Evolutionary conservation across 1,140 invertebrate genomes (phyloP), one percentile per base, ranked within the genome.

Genomic region (Brachionus paranguensis): DNA sequence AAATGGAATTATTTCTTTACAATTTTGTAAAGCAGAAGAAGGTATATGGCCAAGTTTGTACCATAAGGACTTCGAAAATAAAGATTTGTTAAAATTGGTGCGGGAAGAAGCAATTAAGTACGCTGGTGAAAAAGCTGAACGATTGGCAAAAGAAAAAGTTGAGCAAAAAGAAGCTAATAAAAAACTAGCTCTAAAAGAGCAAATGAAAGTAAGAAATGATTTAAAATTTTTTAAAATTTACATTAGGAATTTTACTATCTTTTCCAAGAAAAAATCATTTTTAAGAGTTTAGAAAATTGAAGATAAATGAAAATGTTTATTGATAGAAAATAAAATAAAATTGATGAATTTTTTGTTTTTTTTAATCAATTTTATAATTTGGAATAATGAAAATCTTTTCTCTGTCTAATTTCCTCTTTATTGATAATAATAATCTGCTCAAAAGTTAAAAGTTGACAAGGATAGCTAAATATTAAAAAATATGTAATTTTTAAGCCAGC

Each of bases 181-280:
- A 84, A 85, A 86, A 83, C 85, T 86, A 29, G 86, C 86, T 55
- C 78, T 89, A 2, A 86, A 87, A 74, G 85, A 88, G 85, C 87
- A 87, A 60, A 88, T 89, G 86, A 87, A 87, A 85, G 88, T 88
- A 85, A 24, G 10, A 45, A 55, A 53, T n/a, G 8, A 65, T 24
- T 78, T 84, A 60, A 27, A 27, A 6, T 2, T 37, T 37, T 37
- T 37, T 0, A 37, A 7, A 37, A 37, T 37, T 7, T 37, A 37
- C 4, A 37, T 7, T 37, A 37, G 33, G 5, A 37, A 6, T 37
- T 37, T 37, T 37, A 5, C 6, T 6, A 7, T 37, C 1, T 37
- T 37, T 37, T 7, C 33, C 7, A 3, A 37, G 33, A 37, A 37
- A 2, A 37, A 37, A 37, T 37, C 2, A 37, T 37, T 37, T 37